Evolutionary conservation across 2,797 vertebrate genomes (phyloP), one percentile per base, ranked within the genome.

Genomic region (Glyptemys insculpta): DNA sequence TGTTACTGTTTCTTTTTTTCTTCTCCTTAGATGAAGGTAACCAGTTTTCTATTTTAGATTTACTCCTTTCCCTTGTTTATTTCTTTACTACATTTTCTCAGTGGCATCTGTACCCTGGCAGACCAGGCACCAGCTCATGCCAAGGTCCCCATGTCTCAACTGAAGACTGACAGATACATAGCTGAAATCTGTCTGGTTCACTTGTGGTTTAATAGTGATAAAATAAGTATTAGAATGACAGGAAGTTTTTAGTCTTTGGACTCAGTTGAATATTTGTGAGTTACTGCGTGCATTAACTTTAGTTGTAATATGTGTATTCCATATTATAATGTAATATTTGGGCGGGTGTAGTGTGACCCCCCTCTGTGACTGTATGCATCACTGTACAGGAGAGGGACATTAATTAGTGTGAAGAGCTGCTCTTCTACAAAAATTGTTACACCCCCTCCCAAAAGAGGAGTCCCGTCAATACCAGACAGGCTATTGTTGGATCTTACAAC

Each of bases 1-100:
- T 78, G 23, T 78, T 27, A 12, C 25, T 76, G 6, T 49, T 90
- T n/a, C 3, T 31, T 85, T 88, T 89, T 86, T 18, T 19, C 80
- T 68, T 62, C 81, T 78, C 27, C 6, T 78, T 49, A 27, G 44
- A 41, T 0, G 4, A 3, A 27, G 8, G 37, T 72, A 72, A 37
- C 21, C n/a, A 25, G 68, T 95, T 86, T 93, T 79, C 78, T 85
- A 10, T 31, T 49, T 27, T 78, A 49, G 52, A 50, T 81, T 37
- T 72, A n/a, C 68, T 81, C 86, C n/a, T 11, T 92, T 19, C 81
- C 68, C 79, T 85, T 84, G 53, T 72, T 80, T 92, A 10, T 72
- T 93, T 91, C 54, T 52, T 3, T 0, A 0, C 6, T 59, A 12
- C 21, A 1, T 0, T 65, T 49, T 90, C 87, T 89, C 68, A 72